These are phyloP conservation scores for Pharmacophagus antenor DNA, from an alignment of 2,888 invertebrate genomes.

Conservation along the genomic window DNA sequence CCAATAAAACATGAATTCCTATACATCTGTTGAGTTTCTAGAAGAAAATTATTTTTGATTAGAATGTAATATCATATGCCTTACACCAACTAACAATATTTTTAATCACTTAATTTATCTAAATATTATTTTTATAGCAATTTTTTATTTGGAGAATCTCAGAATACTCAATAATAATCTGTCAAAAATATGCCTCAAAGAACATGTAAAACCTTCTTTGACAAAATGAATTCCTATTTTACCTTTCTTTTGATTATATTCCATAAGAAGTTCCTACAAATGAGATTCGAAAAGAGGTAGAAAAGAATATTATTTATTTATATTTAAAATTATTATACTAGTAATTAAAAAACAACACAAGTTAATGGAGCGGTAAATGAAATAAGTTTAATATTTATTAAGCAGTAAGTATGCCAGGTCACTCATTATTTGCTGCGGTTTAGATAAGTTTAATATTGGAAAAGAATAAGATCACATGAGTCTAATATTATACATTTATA, in stretches of 20 bases:
- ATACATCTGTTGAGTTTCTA: not conserved
- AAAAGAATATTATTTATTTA: not conserved
- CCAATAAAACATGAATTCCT: not conserved
- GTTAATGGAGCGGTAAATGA: not conserved
- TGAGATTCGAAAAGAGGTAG: not conserved
- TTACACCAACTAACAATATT: not conserved
- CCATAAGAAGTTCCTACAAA: not conserved
- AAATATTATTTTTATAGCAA: not conserved
- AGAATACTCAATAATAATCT: not conserved
- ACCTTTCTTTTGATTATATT: slow-evolving; percentile 14
- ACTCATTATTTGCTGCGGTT: too few relatives aligned
- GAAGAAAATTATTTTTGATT: not conserved
- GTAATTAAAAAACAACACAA: not conserved
- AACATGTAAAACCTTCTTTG: not conserved
- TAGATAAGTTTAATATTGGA: too few relatives aligned
- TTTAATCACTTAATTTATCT: not conserved
- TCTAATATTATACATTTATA: too few relatives aligned
- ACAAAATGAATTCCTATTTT: slow-evolving; percentile 2
- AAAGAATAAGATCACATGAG: too few relatives aligned
- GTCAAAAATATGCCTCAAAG: not conserved
- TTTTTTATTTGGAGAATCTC: not conserved
- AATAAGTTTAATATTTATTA: too few relatives aligned
- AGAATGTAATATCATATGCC: too few relatives aligned
- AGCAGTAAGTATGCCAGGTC: too few relatives aligned
- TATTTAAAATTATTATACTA: not conserved